Conservation (phyloP, 2,888 invertebrate genomes). For the Acrocyrtus sp. region DNA sequence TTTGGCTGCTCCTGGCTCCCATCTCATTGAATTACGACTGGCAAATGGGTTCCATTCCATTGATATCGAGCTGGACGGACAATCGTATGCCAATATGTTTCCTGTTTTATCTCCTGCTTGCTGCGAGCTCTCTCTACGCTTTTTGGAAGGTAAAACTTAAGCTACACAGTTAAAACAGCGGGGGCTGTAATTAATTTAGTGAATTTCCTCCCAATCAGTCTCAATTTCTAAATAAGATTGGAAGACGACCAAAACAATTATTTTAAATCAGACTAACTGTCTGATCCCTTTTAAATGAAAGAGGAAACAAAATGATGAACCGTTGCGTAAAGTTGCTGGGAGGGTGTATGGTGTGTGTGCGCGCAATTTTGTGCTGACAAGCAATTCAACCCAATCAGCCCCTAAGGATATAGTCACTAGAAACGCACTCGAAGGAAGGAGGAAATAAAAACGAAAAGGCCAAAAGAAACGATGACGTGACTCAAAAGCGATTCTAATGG, state of each 20-base stretch:
- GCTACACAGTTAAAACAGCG: neutral
- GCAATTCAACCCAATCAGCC: conserved; percentile 50
- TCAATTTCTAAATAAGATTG: neutral
- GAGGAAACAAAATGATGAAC: too few relatives aligned
- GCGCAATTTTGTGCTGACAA: conserved; percentile 34
- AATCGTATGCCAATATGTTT: conserved; percentile 53
- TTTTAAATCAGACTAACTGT: neutral
- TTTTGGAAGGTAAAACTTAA: conserved; percentile 54
- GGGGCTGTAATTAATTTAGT: neutral
- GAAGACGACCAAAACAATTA: neutral
- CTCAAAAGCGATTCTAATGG: conserved; percentile 37
- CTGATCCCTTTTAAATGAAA: too few relatives aligned
- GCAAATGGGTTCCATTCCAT: conserved; percentile 88
- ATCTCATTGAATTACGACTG: conserved; percentile 85
- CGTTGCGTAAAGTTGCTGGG: too few relatives aligned
- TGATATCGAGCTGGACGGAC: conserved; percentile 69
- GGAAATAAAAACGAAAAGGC: conserved; percentile 7
- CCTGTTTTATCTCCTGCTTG: conserved; percentile 55
- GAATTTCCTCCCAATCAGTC: neutral
- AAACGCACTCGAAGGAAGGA: conserved; percentile 3
- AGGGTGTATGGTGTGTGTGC: too few relatives aligned
- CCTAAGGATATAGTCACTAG: conserved; percentile 37
- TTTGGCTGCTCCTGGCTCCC: conserved; percentile 85
- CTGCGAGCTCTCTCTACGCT: conserved; percentile 50
- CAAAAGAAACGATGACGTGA: conserved; percentile 35